Evolutionary conservation across 1,140 invertebrate genomes (phyloP).

Genomic region (Scaptodrosophila lebanonensis): DNA sequence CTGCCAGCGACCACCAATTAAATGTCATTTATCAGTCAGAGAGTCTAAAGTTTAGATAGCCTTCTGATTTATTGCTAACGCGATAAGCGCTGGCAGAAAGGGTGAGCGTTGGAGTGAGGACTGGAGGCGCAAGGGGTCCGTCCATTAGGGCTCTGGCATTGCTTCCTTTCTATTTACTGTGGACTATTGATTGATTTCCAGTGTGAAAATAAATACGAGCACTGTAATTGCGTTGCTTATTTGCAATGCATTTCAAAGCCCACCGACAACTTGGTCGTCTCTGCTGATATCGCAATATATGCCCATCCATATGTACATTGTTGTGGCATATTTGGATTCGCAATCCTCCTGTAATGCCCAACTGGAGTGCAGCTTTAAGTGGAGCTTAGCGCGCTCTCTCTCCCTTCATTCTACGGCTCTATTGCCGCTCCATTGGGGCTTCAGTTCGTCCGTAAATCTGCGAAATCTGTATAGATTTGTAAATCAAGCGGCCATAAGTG

Average conservation of each 20-base stretch:
- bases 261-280: background rate
- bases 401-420: too few relatives aligned
- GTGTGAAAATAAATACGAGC: slow-evolving; percentile 66
- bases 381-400: slow-evolving; percentile 48
- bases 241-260: slow-evolving; percentile 50
- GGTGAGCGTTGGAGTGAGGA: background rate
- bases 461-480: slow-evolving; percentile 63
- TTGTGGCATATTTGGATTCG: slow-evolving; percentile 54
- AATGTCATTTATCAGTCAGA: slow-evolving; percentile 68
- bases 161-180: slow-evolving; percentile 16
- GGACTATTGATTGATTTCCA: slow-evolving; percentile 58
- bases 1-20: slow-evolving; percentile 47
- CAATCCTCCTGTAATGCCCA: slow-evolving; percentile 65
- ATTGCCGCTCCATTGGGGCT: too few relatives aligned
- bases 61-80: slow-evolving; percentile 67
- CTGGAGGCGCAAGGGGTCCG: background rate
- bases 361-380: slow-evolving; percentile 47
- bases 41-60: slow-evolving; percentile 73
- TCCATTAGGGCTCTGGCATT: slow-evolving; percentile 27
- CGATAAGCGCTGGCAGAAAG: slow-evolving; percentile 47
- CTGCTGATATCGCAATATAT: slow-evolving; percentile 26
- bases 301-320: slow-evolving; percentile 24
- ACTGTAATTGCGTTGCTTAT: slow-evolving; percentile 42
- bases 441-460: slow-evolving; percentile 9
- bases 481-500: slow-evolving; percentile 47